phyloP scores from a whole-genome alignment of 2,888 invertebrate genomes.

The Strigamia maritima region DNA sequence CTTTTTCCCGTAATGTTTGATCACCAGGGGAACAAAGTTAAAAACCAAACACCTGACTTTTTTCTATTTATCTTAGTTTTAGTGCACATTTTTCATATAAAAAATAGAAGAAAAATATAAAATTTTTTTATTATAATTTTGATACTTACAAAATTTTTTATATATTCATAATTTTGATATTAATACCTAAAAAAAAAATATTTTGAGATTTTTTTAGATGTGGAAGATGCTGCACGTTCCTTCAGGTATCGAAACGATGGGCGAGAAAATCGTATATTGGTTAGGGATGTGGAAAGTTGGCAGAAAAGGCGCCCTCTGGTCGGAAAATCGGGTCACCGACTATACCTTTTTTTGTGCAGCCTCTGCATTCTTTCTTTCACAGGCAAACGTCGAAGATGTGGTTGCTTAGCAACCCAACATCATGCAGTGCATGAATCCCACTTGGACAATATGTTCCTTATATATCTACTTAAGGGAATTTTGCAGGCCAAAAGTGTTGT shows the following conservation, averaged over 20 bases:
- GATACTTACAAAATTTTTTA: too few relatives aligned
- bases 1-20: conserved; percentile 15
- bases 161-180: too few relatives aligned
- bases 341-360: not conserved
- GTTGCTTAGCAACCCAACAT: conserved; percentile 27
- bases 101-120: too few relatives aligned
- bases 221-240: not conserved
- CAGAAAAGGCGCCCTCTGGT: conserved; percentile 26
- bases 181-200: too few relatives aligned
- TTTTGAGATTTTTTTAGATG: too few relatives aligned
- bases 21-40: not conserved
- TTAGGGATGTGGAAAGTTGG: conserved; percentile 12
- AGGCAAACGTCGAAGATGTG: conserved; percentile 8
- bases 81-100: not conserved
- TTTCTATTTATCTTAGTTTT: not conserved
- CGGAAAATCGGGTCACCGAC: not conserved
- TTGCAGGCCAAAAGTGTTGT: conserved; percentile 32
- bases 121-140: too few relatives aligned
- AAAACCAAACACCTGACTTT: conserved; percentile 2
- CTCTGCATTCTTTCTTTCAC: not conserved
- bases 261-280: conserved; percentile 31
- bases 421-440: conserved; percentile 27
- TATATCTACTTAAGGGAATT: conserved; percentile 33
- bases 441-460: conserved; percentile 32
- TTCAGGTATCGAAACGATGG: not conserved